Evolutionary conservation across 2,888 invertebrate species (phyloP), one percentile per base, ranked within the genome.

Genomic region (Cetonia aurata): DNA sequence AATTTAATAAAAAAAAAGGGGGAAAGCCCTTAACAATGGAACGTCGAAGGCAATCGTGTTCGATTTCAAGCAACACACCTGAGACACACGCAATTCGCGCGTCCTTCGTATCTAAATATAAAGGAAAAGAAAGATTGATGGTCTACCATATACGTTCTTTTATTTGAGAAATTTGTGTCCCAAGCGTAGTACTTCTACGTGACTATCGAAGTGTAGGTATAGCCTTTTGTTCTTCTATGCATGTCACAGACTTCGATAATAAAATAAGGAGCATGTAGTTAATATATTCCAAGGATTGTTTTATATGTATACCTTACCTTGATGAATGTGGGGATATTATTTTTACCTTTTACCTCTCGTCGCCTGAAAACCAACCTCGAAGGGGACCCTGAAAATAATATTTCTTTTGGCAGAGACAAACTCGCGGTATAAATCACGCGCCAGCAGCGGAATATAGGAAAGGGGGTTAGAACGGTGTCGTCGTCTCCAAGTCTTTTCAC

Each of bases 51-150:
- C 72, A 73, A 73, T 72, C 70, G 60, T 62, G 71, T 70, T 67
- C 71, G 68, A 69, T 69, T 74, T 74, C 67, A 72, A 31, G 52
- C 33, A 53, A 71, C 71, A 75, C 75, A 75, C 75, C 75, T 75
- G 75, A 68, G 75, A 71, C 75, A 70, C 62, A 71, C 75, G 69
- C 62, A 65, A 65, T 65, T 65, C 62, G 62, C 9, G 37, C 46
- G 50, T 17, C 33, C 33, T 65, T 37, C 37, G 50, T 50, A 50
- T 50, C 50, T 65, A 52, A 10, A 37, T 37, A 37, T 37, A 37
- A 37, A 37, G 37, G 25, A 19, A 59, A 19, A 17, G 50, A 65
- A 37, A 65, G 62, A 65, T 65, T 65, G 62, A 65, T 65, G 37
- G 62, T 10, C 37, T 37, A 37, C 37, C 4, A 25, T 25, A 25